Percentiles rank a stretch among this genome's conserved stretches.
phyloP scores from a whole-genome alignment of 2,113 vertebrate species.

The Hemiscyllium ocellatum region DNA sequence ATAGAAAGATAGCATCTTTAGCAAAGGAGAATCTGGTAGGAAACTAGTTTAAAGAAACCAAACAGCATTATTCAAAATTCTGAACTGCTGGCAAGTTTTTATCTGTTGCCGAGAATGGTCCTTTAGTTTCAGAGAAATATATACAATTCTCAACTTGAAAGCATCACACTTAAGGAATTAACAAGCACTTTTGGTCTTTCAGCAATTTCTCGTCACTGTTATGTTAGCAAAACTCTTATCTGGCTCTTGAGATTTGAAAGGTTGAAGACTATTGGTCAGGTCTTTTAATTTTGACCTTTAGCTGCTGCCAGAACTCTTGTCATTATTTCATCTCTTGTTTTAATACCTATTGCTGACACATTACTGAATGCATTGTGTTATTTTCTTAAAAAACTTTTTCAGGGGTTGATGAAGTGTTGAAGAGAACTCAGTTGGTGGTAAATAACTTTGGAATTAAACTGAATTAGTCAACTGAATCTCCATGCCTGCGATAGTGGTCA shows the following conservation, averaged over 20 bases:
- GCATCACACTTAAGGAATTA: not conserved
- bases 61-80: not conserved
- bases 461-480: conserved; percentile 20
- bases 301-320: not conserved
- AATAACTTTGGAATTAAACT: not conserved
- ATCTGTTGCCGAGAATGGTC: conserved; percentile 18
- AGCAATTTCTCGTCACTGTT: not conserved
- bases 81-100: not conserved
- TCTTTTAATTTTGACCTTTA: not conserved
- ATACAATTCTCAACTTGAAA: not conserved
- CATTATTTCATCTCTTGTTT: not conserved
- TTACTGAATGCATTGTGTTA: not conserved
- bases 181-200: not conserved
- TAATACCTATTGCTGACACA: not conserved
- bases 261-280: not conserved
- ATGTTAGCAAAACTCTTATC: conserved; percentile 11
- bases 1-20: not conserved
- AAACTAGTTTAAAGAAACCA: not conserved
- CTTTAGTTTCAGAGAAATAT: not conserved
- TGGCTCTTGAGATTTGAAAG: conserved; percentile 25
- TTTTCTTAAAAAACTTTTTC: not conserved
- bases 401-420: not conserved
- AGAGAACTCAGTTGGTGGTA: not conserved
- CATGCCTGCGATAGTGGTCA: not conserved
- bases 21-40: not conserved